These are phyloP conservation scores for Acronicta alni DNA, from an alignment of 2,888 invertebrate species.

Conservation along the genomic window DNA sequence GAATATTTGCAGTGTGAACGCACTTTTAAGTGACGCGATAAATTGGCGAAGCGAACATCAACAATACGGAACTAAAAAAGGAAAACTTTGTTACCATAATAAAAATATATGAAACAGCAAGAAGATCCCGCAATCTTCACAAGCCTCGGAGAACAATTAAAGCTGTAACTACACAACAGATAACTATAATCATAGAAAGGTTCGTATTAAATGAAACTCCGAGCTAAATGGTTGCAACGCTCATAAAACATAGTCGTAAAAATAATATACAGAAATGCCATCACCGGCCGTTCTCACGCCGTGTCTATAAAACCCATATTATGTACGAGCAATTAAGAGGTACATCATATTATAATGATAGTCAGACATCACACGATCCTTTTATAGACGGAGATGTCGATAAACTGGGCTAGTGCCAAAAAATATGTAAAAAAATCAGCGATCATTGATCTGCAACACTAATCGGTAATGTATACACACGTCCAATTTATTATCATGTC, in stretches of 20 bases:
- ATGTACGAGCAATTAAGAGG: constrained; percentile 61
- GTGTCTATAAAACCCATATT: constrained; percentile 56
- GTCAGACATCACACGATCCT: constrained; percentile 62
- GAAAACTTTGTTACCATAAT: constrained; percentile 15
- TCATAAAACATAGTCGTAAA: constrained; percentile 58
- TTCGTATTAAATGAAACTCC: constrained; percentile 51
- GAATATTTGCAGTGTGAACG: neutral
- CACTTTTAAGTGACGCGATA: neutral
- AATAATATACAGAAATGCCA: constrained; percentile 56
- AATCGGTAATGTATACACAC: constrained; percentile 50
- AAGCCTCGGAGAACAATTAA: constrained; percentile 38
- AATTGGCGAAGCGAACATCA: neutral
- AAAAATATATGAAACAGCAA: constrained; percentile 18
- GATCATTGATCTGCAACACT: constrained; percentile 63
- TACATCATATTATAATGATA: constrained; percentile 67
- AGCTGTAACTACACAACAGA: constrained; percentile 25
- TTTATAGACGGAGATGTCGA: constrained; percentile 62
- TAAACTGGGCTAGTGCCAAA: constrained; percentile 67
- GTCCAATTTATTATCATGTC: constrained; percentile 42
- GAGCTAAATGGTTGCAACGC: constrained; percentile 50
- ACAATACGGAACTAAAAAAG: neutral
- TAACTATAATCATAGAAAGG: constrained; percentile 51
- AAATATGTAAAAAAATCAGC: constrained; percentile 57
- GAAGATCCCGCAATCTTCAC: constrained; percentile 5
- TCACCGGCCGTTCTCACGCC: constrained; percentile 59